phyloP scores from a whole-genome alignment of 2,888 invertebrate genomes.

The Acanthoscelides obtectus region DNA sequence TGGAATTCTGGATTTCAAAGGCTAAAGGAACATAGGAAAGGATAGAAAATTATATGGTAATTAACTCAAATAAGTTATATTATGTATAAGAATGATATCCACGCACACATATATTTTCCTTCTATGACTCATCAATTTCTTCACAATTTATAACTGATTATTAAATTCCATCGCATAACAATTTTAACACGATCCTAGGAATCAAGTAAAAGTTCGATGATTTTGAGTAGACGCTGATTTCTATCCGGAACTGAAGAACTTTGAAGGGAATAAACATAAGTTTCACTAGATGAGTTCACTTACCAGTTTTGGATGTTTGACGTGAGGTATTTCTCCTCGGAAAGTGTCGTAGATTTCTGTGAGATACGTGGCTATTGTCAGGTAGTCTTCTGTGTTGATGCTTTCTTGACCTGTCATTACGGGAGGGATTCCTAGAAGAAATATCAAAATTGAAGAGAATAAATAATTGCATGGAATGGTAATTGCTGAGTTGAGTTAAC shows the following conservation, averaged over 20 bases:
- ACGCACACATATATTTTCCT: too few relatives aligned
- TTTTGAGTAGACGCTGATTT: not conserved
- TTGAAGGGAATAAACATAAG: not conserved
- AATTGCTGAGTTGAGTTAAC: too few relatives aligned
- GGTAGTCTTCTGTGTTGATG: conserved; percentile 65
- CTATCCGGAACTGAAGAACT: too few relatives aligned
- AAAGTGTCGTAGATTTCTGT: conserved; percentile 86
- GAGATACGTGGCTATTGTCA: conserved; percentile 76
- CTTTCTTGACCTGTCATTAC: conserved; percentile 77
- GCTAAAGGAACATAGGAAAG: not conserved
- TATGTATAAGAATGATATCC: too few relatives aligned
- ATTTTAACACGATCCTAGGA: too few relatives aligned
- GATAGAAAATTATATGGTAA: conserved; percentile 4
- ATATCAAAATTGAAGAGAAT: not conserved
- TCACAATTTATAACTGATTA: too few relatives aligned
- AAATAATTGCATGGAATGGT: too few relatives aligned
- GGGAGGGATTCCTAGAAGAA: conserved; percentile 54
- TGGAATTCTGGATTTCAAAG: conserved; percentile 12
- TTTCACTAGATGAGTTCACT: conserved; percentile 28
- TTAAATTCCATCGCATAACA: too few relatives aligned
- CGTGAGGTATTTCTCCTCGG: conserved; percentile 84
- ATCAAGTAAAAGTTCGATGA: not conserved
- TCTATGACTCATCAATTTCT: too few relatives aligned
- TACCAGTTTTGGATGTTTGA: conserved; percentile 70
- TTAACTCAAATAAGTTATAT: not conserved